Base-by-base conservation (phyloP, 2,888 invertebrate species). In the Homarus gammarus region DNA sequence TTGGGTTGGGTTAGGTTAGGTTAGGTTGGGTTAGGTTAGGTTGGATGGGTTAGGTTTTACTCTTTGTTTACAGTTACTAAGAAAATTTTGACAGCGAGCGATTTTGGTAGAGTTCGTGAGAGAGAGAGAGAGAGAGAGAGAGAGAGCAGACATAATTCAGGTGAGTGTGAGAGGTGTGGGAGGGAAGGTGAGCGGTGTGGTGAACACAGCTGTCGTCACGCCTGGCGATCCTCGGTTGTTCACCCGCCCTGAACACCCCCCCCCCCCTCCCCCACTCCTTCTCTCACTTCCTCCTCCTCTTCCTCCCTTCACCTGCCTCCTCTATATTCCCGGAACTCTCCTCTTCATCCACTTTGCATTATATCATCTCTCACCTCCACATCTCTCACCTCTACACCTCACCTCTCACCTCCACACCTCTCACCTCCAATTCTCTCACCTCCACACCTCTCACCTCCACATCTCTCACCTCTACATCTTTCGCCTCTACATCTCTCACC, bases 101-200 rank as follows among this genome's bases (percentile, higher is more conserved):
- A 6, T 70, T 70, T 12, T n/a, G 2, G 38, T 3, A 70, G 5
- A 68, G 33, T 22, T 12, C 0, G 38, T 1, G 72, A n/a, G 38
- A 36, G 15, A n/a, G 72, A 72, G 31, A 31, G 70, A 70, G 70
- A n/a, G 70, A 27, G 70, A 33, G 22, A 72, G 72, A 18, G 72
- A 38, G 33, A 40, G n/a, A 8, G 33, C 18, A 51, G 51, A 51
- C 12, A 31, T 31, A 18, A n/a, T 8, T 2, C 1, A 40, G 73
- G 40, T 12, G 27, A 75, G 40, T 3, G 44, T 10, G 44, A 6
- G 44, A 40, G 44, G 64, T 64, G 3, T n/a, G 27, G 56, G 56
- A 18, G 56, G 56, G 15, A 18, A 18, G 8, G 56, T 12, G 18
- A n/a, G 3, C 3, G 1, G 2, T 3, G 64, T 64, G 64, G 64